Evolutionary conservation across 2,113 vertebrate species (phyloP), one percentile per base, ranked within the genome.

Genomic region (Alexandromys fortis): DNA sequence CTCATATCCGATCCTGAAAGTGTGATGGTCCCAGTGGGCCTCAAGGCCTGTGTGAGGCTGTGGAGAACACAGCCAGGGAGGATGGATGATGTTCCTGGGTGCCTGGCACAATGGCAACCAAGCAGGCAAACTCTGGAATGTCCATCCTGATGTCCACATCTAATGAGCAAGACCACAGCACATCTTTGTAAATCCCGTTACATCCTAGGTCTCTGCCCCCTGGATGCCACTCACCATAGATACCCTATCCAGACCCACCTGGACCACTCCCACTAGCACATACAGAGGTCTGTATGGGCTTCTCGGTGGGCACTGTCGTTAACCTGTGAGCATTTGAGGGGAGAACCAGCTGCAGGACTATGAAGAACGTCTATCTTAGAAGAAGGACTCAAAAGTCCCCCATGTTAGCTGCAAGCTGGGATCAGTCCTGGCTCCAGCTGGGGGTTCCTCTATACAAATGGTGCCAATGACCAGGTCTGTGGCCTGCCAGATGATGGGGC

Each of bases 311-410:
- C 30, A 1, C 86, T 85, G n/a, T 12, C 76, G 33, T 30, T 33
- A 22, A 33, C 17, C 22, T 12, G 35, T 21, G 8, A 90, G 45
- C 38, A 61, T 35, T 55, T 67, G 16, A 77, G 7, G 76, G 17
- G 22, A 72, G 67, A 70, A 47, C 33, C 45, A 19, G 21, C 28
- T 16, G n/a, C 33, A 16, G 5, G 7, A 3, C 79, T n/a, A 0
- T 0, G 0, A 9, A 65, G 58, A 35, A 47, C 24, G 67, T 17
- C 85, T 82, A 6, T 7, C 61, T 30, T 0, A 24, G 45, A 0
- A 30, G 52, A 81, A 91, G 35, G 68, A 70, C 65, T 89, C 86
- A 12, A 24, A 92, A 61, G 76, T 49, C 5, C 2, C 83, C 21
- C 5, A 2, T 0, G 68, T 42, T 28, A 76, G 55, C 35, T 5